phyloP scores from a whole-genome alignment of 2,888 invertebrate genomes.

The Saturnia japonica region DNA sequence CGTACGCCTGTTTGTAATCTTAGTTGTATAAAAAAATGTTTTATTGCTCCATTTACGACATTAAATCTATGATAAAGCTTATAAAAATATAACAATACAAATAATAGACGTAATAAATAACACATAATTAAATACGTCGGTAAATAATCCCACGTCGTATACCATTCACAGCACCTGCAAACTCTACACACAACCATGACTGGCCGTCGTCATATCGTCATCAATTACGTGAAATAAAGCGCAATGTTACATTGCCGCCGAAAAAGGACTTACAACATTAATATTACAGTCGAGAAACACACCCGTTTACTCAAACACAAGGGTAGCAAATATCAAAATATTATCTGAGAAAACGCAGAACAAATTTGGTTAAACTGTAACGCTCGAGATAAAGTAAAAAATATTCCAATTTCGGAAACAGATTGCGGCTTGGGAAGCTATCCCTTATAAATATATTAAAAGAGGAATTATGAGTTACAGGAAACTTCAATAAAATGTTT shows the following conservation, averaged over 20 bases:
- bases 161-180: conserved; percentile 13
- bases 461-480: conserved; percentile 56
- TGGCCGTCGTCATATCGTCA: conserved; percentile 27
- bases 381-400: conserved; percentile 54
- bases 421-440: conserved; percentile 51
- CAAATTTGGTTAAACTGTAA: conserved; percentile 32
- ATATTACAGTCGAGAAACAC: conserved; percentile 19
- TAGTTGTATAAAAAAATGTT: too few species aligned
- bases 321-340: conserved; percentile 27
- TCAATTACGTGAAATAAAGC: conserved; percentile 42
- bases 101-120: conserved; percentile 11
- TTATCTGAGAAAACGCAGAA: conserved; percentile 3
- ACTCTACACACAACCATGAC: conserved; percentile 11
- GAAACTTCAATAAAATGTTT: conserved; percentile 41
- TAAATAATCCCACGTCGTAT: conserved; percentile 6
- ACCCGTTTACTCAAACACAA: conserved; percentile 20
- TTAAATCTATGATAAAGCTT: neutral
- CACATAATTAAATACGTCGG: conserved; percentile 3
- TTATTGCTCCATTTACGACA: neutral
- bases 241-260: conserved; percentile 35
- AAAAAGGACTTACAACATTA: conserved; percentile 29
- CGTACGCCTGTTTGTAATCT: too few species aligned
- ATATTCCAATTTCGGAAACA: conserved; percentile 63
- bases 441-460: conserved; percentile 67
- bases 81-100: conserved; percentile 6